Evolutionary conservation across 1,140 invertebrate species (phyloP), one percentile per base, ranked within the genome.

Genomic region (Monochamus saltuarius): DNA sequence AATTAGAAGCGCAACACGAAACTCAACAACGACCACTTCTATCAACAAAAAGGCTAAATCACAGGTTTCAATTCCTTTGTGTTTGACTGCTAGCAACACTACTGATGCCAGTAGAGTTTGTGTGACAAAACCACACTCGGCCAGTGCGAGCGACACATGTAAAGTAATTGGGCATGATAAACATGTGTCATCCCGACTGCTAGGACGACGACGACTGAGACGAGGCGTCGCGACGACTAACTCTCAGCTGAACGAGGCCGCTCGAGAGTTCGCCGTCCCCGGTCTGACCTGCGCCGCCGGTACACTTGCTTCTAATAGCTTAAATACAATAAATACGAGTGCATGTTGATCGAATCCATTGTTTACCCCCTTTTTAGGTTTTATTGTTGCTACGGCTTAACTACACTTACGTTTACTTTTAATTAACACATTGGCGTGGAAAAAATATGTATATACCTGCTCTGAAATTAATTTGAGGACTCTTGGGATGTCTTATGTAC

Each of bases 211-310:
- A 22, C 37, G 37, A 22, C 29, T 54, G 34, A 53, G 61, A 54
- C 51, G 56, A 17, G 29, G 56, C 60, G 61, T 62, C 61, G 56
- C 56, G 61, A 62, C 61, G 61, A 58, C 61, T 62, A 50, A 59
- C 46, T 59, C 55, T 49, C 42, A 16, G 40, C 40, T 45, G 53
- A 55, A 22, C 43, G 46, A 39, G 40, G 34, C 35, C 38, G 51
- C 22, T 29, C 22, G 51, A 50, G 50, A 49, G 60, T 62, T 56
- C 54, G 60, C 52, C 59, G 59, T 61, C 43, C 59, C 43, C 43
- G 45, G 35, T 39, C 11, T 54, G 58, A 60, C 58, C 58, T 60
- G 58, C 58, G 58, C 51, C 39, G 16, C 36, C 50, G 51, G 39
- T 19, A 51, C 56, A 47, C 55, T 46, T 57, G 22, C 22, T 6